Conservation (phyloP, 1,140 invertebrate genomes). For the Aphaenogaster floridana region DNA sequence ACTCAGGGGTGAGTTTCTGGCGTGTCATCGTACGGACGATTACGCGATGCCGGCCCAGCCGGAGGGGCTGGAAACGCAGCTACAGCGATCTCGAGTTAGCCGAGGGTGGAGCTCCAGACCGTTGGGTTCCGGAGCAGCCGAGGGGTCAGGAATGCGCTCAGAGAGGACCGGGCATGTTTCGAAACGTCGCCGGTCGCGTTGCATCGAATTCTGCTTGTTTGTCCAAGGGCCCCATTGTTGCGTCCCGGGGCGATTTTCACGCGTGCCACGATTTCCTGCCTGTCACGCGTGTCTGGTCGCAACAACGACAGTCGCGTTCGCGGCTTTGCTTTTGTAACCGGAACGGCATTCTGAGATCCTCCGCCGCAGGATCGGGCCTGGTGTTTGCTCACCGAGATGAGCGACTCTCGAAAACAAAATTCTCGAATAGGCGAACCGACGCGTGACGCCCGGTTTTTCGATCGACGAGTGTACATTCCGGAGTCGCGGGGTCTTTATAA, state of each 20-base stretch:
- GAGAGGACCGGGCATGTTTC: slow-evolving; percentile 55
- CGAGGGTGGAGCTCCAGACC: slow-evolving; percentile 62
- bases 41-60: slow-evolving; percentile 48
- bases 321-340: neutral
- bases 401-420: slow-evolving; percentile 48
- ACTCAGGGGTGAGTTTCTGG: slow-evolving; percentile 65
- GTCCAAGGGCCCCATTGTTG: slow-evolving; percentile 40
- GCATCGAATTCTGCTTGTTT: slow-evolving; percentile 44
- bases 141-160: slow-evolving; percentile 67
- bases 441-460: neutral
- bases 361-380: neutral
- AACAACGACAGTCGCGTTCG: neutral
- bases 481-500: slow-evolving; percentile 3
- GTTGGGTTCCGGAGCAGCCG: slow-evolving; percentile 22
- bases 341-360: slow-evolving; percentile 23
- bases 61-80: slow-evolving; percentile 36
- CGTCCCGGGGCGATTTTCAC: slow-evolving; percentile 29
- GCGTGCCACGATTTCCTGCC: slow-evolving; percentile 38
- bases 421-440: slow-evolving; percentile 6
- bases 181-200: slow-evolving; percentile 31
- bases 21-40: slow-evolving; percentile 74
- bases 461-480: slow-evolving; percentile 5
- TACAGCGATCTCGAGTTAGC: slow-evolving; percentile 11
- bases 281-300: neutral
- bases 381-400: slow-evolving; percentile 19